Evolutionary conservation across 2,888 invertebrate species (phyloP).

Genomic region (Melanargia galathea): DNA sequence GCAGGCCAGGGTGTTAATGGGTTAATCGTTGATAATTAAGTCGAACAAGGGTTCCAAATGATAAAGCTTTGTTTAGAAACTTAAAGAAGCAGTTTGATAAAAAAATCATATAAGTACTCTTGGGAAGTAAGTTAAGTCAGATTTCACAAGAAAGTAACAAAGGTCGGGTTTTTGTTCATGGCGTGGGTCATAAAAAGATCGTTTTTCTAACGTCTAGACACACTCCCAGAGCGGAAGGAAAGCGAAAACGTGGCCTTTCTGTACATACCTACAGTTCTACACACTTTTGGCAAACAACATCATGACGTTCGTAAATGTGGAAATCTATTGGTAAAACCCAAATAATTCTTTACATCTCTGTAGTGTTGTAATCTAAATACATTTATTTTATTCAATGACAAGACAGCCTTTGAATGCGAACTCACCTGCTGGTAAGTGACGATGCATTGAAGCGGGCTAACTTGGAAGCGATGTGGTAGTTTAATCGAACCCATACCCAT

Average conservation of each 20-base stretch:
- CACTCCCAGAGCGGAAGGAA: constrained; percentile 7
- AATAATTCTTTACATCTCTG: background rate
- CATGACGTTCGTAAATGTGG: background rate
- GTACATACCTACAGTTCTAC: background rate
- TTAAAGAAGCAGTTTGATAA: background rate
- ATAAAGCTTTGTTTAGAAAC: background rate
- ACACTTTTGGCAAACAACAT: constrained; percentile 6
- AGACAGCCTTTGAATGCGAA: too few relatives aligned
- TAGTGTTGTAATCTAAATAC: too few relatives aligned
- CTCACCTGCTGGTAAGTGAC: too few relatives aligned
- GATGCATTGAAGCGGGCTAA: too few relatives aligned
- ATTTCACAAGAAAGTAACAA: background rate
- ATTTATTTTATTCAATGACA: too few relatives aligned
- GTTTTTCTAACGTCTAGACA: constrained; percentile 16
- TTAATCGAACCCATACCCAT: too few relatives aligned
- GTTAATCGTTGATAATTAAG: constrained; percentile 39
- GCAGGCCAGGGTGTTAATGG: constrained; percentile 50
- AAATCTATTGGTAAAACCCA: background rate
- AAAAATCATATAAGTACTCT: background rate
- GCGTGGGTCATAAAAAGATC: constrained; percentile 1
- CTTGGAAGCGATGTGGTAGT: too few relatives aligned
- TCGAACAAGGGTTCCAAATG: background rate
- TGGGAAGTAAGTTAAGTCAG: background rate
- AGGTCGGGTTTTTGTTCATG: background rate
- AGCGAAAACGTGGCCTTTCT: constrained; percentile 7